phyloP scores from a whole-genome alignment of 2,113 vertebrate genomes.

The Takifugu bimaculatus region DNA sequence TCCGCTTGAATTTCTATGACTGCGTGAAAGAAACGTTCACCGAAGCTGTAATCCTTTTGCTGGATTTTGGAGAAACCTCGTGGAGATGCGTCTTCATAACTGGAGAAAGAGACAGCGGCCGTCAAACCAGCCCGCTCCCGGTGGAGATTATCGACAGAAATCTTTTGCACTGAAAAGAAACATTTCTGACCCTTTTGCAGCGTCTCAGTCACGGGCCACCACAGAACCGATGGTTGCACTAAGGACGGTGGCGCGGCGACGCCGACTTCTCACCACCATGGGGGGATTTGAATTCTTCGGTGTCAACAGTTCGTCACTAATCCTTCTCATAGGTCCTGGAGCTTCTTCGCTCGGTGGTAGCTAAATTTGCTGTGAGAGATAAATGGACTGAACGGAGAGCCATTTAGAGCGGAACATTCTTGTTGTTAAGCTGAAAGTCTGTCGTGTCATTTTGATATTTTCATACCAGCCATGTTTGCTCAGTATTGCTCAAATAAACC shows the following conservation, averaged over 20 bases:
- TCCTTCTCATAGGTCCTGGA: slow-evolving; percentile 16
- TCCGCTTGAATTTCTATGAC: slow-evolving; percentile 5
- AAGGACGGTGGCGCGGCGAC: no score
- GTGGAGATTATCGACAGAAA: slow-evolving; percentile 24
- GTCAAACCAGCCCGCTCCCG: background rate
- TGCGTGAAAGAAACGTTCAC: slow-evolving; percentile 32
- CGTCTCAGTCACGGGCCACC: slow-evolving; percentile 10
- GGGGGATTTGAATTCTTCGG: slow-evolving; percentile 19
- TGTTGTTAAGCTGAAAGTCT: slow-evolving; percentile 27
- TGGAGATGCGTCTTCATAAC: slow-evolving; percentile 19
- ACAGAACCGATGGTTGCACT: slow-evolving; percentile 14
- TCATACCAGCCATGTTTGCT: slow-evolving; percentile 14
- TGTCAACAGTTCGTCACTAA: slow-evolving; percentile 14
- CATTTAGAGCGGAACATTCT: slow-evolving; percentile 6
- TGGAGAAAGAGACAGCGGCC: slow-evolving; percentile 17
- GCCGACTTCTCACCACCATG: background rate
- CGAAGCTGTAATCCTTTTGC: slow-evolving; percentile 59
- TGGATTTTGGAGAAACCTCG: slow-evolving; percentile 48
- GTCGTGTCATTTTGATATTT: slow-evolving; percentile 22
- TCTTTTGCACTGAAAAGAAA: slow-evolving; percentile 57
- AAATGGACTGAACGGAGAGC: slow-evolving; percentile 39
- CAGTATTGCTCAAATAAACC: slow-evolving; percentile 22
- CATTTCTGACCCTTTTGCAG: slow-evolving; percentile 16
- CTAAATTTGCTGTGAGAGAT: slow-evolving; percentile 59
- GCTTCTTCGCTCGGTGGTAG: slow-evolving; percentile 9